Percentiles rank a stretch among this genome's conserved stretches.
These are phyloP conservation scores for Nesidiocoris tenuis DNA, from an alignment of 2,888 invertebrate genomes.

Conservation along the genomic window DNA sequence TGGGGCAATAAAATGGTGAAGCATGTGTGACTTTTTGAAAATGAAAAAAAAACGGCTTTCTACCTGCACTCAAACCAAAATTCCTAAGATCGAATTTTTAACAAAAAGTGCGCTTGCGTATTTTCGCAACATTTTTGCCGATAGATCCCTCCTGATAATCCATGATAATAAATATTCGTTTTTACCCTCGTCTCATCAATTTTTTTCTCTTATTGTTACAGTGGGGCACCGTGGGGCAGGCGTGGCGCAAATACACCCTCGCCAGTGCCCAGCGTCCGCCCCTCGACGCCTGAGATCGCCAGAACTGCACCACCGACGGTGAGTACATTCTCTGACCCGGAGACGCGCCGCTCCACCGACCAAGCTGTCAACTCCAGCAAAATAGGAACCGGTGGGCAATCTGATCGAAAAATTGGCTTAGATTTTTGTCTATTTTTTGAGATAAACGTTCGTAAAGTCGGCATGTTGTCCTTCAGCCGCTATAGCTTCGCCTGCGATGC, in stretches of 20 bases:
- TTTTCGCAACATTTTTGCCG: no score
- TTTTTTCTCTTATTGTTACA: constrained; percentile 37
- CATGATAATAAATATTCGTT: no score
- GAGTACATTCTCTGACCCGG: constrained; percentile 45
- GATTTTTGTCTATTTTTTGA: not conserved
- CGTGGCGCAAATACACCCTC: constrained; percentile 45
- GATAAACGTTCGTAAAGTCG: constrained; percentile 12
- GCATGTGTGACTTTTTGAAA: no score
- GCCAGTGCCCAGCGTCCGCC: constrained; percentile 49
- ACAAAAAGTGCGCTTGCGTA: no score
- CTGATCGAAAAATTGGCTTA: no score
- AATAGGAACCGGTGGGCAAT: constrained; percentile 41
- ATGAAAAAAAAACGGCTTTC: no score
- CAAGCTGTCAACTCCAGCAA: constrained; percentile 42
- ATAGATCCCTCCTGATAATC: no score
- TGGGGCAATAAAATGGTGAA: no score
- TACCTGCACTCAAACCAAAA: no score
- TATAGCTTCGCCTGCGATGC: constrained; percentile 30
- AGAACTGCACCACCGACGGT: constrained; percentile 52
- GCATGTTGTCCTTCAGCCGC: constrained; percentile 30
- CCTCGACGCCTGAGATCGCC: constrained; percentile 50
- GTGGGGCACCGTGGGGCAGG: constrained; percentile 51
- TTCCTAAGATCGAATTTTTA: no score
- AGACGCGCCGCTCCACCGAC: constrained; percentile 37
- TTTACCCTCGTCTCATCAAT: not conserved